These are phyloP conservation scores for Alauda arvensis DNA, from an alignment of 2,797 vertebrate genomes.

Conservation along the genomic window DNA sequence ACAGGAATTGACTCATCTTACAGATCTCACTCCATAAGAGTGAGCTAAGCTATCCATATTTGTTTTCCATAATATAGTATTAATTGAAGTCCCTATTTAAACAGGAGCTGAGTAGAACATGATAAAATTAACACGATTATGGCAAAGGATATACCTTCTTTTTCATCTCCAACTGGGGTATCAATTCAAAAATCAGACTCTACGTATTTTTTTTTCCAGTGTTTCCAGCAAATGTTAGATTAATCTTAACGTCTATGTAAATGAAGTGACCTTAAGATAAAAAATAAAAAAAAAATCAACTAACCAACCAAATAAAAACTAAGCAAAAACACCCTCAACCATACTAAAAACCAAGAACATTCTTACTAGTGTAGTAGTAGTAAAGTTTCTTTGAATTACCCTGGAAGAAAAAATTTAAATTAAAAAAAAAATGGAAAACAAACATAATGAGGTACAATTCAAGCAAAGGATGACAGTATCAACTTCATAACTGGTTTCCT, in stretches of 20 bases:
- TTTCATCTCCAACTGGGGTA: not conserved
- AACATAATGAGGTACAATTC: not conserved
- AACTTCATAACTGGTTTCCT: not conserved
- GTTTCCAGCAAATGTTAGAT: not conserved
- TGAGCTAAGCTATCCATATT: not conserved
- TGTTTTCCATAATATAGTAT: not conserved
- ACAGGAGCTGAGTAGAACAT: not conserved
- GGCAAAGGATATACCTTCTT: not conserved
- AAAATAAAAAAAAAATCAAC: too few relatives aligned
- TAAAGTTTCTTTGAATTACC: not conserved
- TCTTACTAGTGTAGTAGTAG: not conserved
- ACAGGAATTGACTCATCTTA: not conserved
- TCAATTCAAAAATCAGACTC: not conserved
- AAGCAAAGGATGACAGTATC: not conserved
- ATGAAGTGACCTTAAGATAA: not conserved
- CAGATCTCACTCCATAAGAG: not conserved
- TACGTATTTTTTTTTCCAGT: not conserved
- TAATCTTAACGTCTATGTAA: not conserved
- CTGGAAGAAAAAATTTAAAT: not conserved
- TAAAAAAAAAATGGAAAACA: not conserved
- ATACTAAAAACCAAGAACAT: not conserved
- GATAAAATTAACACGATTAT: not conserved
- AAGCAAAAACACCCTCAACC: not conserved
- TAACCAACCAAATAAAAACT: not conserved
- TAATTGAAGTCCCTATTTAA: not conserved